Conservation (phyloP, 1,140 invertebrate genomes). For the Parasteatoda tepidariorum region DNA sequence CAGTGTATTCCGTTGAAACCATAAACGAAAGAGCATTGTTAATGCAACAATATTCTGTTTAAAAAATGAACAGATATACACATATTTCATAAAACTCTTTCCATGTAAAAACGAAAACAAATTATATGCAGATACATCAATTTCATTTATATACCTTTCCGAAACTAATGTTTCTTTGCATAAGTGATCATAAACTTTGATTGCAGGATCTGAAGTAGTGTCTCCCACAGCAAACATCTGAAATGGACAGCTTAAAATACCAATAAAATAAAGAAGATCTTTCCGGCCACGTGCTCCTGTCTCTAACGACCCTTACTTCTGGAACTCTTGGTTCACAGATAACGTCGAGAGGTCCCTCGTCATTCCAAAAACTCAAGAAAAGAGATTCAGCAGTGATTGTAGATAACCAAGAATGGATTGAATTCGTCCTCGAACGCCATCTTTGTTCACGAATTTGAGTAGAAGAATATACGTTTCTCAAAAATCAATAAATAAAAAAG, state of each 20-base stretch:
- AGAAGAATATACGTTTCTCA: too few relatives aligned
- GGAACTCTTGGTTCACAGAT: conserved; percentile 2
- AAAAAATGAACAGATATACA: too few relatives aligned
- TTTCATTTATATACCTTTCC: too few relatives aligned
- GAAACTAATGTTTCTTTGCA: neutral
- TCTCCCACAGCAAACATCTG: neutral
- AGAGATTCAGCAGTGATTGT: neutral
- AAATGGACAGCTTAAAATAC: neutral
- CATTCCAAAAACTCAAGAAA: neutral
- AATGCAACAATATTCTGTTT: too few relatives aligned
- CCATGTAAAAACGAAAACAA: too few relatives aligned
- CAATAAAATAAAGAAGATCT: conserved; percentile 31
- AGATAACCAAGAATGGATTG: too few relatives aligned
- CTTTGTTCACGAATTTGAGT: neutral
- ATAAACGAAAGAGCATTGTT: too few relatives aligned
- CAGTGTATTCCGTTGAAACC: too few relatives aligned
- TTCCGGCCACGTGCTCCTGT: conserved; percentile 21
- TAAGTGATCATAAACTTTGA: conserved; percentile 29
- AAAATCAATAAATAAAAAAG: too few relatives aligned
- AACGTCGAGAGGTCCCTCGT: conserved; percentile 16
- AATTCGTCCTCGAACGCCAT: too few relatives aligned
- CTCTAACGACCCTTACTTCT: conserved; percentile 36
- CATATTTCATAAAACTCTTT: too few relatives aligned
- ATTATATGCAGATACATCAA: too few relatives aligned
- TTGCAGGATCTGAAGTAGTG: conserved; percentile 14